A percentile compares a stretch with the other conserved stretches of the same genome.
Evolutionary conservation across 2,888 invertebrate species (phyloP).

Genomic region (Meiosimyza platycephala): DNA sequence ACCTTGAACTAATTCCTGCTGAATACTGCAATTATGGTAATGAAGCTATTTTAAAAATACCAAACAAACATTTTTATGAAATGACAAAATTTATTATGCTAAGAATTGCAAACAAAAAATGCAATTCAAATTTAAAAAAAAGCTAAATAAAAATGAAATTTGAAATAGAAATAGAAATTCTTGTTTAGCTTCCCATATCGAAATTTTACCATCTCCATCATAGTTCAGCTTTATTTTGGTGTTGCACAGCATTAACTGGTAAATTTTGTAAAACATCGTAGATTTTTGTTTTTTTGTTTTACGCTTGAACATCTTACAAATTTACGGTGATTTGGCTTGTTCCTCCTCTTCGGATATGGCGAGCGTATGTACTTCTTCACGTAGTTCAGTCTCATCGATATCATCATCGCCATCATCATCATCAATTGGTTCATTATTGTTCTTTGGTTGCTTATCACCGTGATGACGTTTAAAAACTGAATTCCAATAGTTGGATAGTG

Average conservation of each 20-base stretch:
- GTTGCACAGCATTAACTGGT: not conserved
- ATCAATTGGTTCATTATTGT: not conserved
- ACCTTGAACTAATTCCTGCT: conserved; percentile 48
- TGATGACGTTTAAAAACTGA: conserved; percentile 53
- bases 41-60: too few species aligned
- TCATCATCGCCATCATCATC: conserved; percentile 29
- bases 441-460: not conserved
- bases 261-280: conserved; percentile 32
- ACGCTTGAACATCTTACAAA: not conserved
- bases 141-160: not conserved
- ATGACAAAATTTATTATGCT: conserved; percentile 33
- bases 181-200: not conserved
- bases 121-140: conserved; percentile 12
- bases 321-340: conserved; percentile 19
- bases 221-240: not conserved
- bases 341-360: conserved; percentile 44
- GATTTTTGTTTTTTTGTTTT: not conserved
- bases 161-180: conserved; percentile 22
- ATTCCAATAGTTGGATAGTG: conserved; percentile 58
- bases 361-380: conserved; percentile 43
- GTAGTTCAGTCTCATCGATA: conserved; percentile 16
- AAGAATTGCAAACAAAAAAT: conserved; percentile 22
- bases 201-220: not conserved
- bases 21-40: conserved; percentile 23
- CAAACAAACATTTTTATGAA: conserved; percentile 12